Evolutionary conservation across 2,888 invertebrate genomes (phyloP).

Genomic region (Azorinus chamasolen): DNA sequence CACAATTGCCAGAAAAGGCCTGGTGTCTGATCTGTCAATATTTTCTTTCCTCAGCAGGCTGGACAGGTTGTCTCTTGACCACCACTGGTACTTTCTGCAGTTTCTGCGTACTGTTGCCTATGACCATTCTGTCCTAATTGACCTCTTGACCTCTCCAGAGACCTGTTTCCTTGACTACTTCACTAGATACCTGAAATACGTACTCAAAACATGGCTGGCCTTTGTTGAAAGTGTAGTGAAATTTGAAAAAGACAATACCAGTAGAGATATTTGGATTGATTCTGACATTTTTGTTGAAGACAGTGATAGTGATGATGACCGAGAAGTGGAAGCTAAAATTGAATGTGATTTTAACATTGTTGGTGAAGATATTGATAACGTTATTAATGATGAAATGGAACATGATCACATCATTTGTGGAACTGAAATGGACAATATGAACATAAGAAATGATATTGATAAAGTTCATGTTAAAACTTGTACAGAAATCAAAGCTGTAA

Average conservation of each 20-base stretch:
- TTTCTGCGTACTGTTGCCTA: constrained; percentile 61
- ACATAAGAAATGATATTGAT: no score
- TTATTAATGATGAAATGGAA: background rate
- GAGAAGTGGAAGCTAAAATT: background rate
- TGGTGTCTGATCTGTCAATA: no score
- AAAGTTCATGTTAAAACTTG: no score
- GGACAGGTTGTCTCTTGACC: no score
- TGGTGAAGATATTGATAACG: background rate
- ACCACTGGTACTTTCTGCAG: constrained; percentile 67
- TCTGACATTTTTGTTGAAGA: background rate
- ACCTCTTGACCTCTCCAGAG: constrained; percentile 81
- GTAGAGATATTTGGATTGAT: constrained; percentile 2
- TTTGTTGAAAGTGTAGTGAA: constrained; percentile 45
- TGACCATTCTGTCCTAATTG: constrained; percentile 77
- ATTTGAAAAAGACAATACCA: background rate
- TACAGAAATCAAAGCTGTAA: no score
- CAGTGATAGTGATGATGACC: constrained; percentile 1
- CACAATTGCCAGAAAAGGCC: no score
- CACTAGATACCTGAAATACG: constrained; percentile 69
- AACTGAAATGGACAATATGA: background rate
- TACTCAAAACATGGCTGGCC: constrained; percentile 67
- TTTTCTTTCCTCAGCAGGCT: no score
- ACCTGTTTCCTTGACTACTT: constrained; percentile 78
- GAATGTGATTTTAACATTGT: no score
- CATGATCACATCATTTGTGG: background rate